Conservation (phyloP, 2,888 invertebrate species). For the Lordiphosa andalusiaca region DNA sequence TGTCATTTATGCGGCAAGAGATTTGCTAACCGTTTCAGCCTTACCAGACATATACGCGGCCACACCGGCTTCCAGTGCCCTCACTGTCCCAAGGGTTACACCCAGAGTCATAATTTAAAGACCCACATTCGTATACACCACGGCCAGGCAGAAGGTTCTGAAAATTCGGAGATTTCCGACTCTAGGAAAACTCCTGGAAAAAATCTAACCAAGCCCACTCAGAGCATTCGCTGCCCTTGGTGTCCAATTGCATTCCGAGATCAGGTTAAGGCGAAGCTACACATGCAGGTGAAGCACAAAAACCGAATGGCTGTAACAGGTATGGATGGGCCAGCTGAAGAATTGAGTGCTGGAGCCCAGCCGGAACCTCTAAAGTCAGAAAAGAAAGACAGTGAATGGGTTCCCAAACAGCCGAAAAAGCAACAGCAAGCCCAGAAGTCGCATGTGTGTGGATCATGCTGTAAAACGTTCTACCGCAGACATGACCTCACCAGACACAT, state of each 20-base stretch:
- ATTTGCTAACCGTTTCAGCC: neutral
- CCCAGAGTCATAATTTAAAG: neutral
- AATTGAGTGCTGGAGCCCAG: too few relatives aligned
- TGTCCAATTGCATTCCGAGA: constrained; percentile 9
- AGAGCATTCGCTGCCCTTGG: constrained; percentile 3
- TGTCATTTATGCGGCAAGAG: constrained; percentile 1
- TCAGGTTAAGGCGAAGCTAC: neutral
- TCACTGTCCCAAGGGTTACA: constrained; percentile 1
- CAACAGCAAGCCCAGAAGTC: neutral
- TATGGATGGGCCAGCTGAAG: neutral
- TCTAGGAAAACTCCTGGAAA: neutral
- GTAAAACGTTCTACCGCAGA: neutral
- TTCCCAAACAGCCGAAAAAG: neutral
- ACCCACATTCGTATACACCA: neutral
- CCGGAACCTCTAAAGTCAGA: too few relatives aligned
- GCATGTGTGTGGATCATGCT: neutral
- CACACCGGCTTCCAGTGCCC: constrained; percentile 3
- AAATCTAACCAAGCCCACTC: too few relatives aligned
- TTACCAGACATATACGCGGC: neutral
- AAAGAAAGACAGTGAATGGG: neutral
- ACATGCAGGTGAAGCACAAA: constrained; percentile 5
- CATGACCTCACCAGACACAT: neutral
- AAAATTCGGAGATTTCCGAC: neutral
- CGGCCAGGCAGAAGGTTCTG: too few relatives aligned
- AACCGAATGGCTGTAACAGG: neutral